A percentile compares a stretch with the other conserved stretches of the same genome.
Evolutionary conservation across 2,113 vertebrate species (phyloP).

Genomic region (Percopsis transmontana): DNA sequence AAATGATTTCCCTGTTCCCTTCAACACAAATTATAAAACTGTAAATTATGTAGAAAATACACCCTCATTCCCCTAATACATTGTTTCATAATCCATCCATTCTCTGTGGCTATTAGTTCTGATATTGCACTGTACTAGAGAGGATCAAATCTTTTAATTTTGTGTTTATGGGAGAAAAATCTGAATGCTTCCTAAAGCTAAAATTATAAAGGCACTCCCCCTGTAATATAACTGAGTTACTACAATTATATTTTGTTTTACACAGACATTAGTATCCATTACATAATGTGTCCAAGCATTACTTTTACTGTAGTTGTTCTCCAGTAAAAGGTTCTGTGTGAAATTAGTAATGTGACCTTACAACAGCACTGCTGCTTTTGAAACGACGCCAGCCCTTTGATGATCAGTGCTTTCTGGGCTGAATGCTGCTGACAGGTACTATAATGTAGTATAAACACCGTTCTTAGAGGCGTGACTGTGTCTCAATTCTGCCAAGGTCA

Average conservation of each 20-base stretch:
- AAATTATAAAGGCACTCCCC: slow-evolving; percentile 8
- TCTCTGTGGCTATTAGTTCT: not conserved
- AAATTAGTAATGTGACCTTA: slow-evolving; percentile 43
- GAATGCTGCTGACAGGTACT: slow-evolving; percentile 13
- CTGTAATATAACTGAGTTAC: not conserved
- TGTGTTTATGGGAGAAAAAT: slow-evolving; percentile 4
- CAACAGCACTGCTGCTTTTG: slow-evolving; percentile 12
- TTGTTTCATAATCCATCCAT: slow-evolving; percentile 18
- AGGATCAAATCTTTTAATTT: slow-evolving; percentile 19
- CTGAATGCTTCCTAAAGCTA: not conserved
- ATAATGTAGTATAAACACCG: slow-evolving; percentile 8
- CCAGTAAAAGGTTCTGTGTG: not conserved
- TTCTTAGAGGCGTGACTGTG: slow-evolving; percentile 3
- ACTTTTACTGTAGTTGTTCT: not conserved
- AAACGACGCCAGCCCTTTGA: slow-evolving; percentile 20
- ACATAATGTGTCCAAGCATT: slow-evolving; percentile 10
- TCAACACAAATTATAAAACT: no score
- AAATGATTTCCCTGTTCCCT: no score
- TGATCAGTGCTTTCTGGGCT: slow-evolving; percentile 19
- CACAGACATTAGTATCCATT: slow-evolving; percentile 12
- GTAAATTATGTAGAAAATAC: not conserved
- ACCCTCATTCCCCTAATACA: slow-evolving; percentile 22
- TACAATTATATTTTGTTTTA: slow-evolving; percentile 8
- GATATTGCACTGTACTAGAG: slow-evolving; percentile 15
- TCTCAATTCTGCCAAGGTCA: slow-evolving; percentile 7